Evolutionary conservation across 2,113 vertebrate species (phyloP).

Genomic region (Nesoenas mayeri): DNA sequence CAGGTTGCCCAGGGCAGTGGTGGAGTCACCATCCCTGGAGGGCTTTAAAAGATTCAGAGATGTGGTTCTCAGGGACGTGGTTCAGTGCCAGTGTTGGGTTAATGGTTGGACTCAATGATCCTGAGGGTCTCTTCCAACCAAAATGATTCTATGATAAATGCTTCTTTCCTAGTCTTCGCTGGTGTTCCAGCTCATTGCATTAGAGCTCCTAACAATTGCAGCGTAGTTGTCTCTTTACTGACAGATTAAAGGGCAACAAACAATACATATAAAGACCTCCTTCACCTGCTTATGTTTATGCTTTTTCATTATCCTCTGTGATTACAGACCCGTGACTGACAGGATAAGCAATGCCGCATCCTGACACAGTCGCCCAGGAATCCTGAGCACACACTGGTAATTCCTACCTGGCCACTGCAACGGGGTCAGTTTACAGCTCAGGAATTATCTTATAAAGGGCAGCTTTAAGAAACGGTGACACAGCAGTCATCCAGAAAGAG

Average conservation of each 20-base stretch:
- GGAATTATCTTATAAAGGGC: neutral
- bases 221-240: fast-evolving
- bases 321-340: fast-evolving
- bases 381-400: fast-evolving
- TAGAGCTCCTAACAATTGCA: neutral
- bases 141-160: no score
- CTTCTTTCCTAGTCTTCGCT: fast-evolving
- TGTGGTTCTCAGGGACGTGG: no score
- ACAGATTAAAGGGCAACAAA: neutral
- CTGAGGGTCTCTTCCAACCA: no score
- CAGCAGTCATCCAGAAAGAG: neutral
- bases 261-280: neutral
- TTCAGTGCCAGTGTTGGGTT: no score
- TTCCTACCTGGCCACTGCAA: neutral
- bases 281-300: neutral
- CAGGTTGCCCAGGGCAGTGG: no score
- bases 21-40: no score
- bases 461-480: neutral
- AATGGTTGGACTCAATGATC: no score
- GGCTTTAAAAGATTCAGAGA: no score
- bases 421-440: neutral
- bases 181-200: neutral
- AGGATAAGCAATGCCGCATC: neutral
- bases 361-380: neutral
- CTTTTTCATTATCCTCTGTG: neutral